These are phyloP conservation scores for Hololepta plana DNA, from an alignment of 2,888 invertebrate genomes.

Conservation along the genomic window DNA sequence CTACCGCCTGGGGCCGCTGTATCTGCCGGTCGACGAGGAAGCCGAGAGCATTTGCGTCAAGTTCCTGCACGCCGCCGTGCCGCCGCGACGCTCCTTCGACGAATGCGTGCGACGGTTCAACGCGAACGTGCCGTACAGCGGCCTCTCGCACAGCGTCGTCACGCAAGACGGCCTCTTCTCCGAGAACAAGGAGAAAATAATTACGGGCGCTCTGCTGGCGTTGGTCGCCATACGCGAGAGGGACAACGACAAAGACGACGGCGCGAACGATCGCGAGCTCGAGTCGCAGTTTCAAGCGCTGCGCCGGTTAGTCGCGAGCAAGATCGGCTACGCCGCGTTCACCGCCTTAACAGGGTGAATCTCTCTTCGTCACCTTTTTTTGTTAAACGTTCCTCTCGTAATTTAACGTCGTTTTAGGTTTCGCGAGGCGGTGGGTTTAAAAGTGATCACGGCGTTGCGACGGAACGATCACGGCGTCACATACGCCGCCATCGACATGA, in stretches of 20 bases:
- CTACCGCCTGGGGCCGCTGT: slow-evolving; percentile 74
- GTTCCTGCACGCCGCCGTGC: slow-evolving; percentile 43
- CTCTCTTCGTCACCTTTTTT: no score
- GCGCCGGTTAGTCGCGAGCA: slow-evolving; percentile 84
- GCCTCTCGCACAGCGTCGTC: slow-evolving; percentile 85
- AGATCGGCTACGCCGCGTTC: slow-evolving; percentile 94
- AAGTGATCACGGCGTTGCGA: slow-evolving; percentile 79
- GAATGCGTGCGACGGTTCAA: slow-evolving; percentile 91
- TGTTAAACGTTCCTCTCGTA: no score
- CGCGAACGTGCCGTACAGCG: slow-evolving; percentile 94
- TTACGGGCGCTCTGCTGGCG: slow-evolving; percentile 75
- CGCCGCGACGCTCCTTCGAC: slow-evolving; percentile 43
- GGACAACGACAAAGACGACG: slow-evolving; percentile 38
- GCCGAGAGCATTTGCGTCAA: slow-evolving; percentile 83
- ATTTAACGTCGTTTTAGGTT: slow-evolving; percentile 40
- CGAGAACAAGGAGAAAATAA: slow-evolving; percentile 95
- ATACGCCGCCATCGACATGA: slow-evolving; percentile 92
- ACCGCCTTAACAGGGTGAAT: slow-evolving; percentile 68
- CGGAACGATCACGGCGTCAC: slow-evolving; percentile 78
- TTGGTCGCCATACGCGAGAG: slow-evolving; percentile 57
- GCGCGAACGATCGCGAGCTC: slow-evolving; percentile 49
- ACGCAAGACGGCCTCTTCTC: slow-evolving; percentile 93
- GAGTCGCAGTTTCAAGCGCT: slow-evolving; percentile 94
- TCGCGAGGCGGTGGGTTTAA: slow-evolving; percentile 84
- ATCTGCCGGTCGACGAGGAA: slow-evolving; percentile 88